Evolutionary conservation across 2,113 vertebrate genomes (phyloP).

Genomic region (Cryptotis parvus): DNA sequence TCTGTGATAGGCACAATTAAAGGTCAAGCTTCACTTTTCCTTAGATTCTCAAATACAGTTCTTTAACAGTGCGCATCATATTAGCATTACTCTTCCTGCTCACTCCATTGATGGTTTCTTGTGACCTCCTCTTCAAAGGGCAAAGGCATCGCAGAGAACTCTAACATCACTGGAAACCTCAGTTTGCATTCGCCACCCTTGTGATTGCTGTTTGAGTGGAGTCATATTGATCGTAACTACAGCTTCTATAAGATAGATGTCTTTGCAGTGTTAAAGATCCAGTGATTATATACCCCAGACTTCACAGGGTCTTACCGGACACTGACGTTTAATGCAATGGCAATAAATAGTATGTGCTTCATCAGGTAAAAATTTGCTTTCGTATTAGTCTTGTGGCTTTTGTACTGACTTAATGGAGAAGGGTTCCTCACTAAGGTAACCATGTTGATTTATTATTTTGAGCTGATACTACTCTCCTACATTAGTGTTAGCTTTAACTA

Average conservation of each 20-base stretch:
- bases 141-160: not conserved
- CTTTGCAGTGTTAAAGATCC: not conserved
- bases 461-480: not conserved
- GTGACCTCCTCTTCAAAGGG: not conserved
- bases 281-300: not conserved
- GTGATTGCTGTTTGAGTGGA: not conserved
- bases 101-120: not conserved
- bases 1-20: not conserved
- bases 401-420: not conserved
- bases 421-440: not conserved
- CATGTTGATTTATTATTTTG: not conserved
- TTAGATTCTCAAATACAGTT: not conserved
- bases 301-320: not conserved
- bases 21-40: not conserved
- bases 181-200: not conserved
- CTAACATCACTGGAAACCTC: not conserved
- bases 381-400: not conserved
- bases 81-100: not conserved
- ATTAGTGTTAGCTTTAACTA: not conserved
- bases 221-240: not conserved
- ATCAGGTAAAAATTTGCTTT: slow-evolving; percentile 24
- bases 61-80: not conserved
- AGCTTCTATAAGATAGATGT: not conserved
- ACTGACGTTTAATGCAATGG: not conserved
- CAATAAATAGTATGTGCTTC: not conserved